Percentiles rank a stretch among this genome's conserved stretches.
These are phyloP conservation scores for Telmatherina bonti DNA, from an alignment of 2,797 vertebrate genomes.

Conservation along the genomic window DNA sequence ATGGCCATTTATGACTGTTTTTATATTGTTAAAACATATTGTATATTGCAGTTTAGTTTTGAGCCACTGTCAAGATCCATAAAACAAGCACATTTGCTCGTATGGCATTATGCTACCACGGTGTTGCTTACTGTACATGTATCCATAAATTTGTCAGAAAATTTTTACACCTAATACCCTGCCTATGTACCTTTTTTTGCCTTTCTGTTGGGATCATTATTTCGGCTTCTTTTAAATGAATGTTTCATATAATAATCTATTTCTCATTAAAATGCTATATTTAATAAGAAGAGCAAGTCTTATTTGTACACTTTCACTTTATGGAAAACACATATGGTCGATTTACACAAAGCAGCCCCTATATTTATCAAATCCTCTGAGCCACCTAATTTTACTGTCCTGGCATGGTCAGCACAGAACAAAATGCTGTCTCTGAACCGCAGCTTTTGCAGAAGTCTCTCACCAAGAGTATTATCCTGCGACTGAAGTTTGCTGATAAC, in stretches of 20 bases:
- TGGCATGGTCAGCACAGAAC: neutral
- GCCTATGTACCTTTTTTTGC: constrained; percentile 86
- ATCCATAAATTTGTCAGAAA: constrained; percentile 80
- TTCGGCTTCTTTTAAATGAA: constrained; percentile 90
- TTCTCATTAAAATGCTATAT: constrained; percentile 92
- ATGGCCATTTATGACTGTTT: constrained; percentile 77
- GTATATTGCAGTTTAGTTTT: constrained; percentile 71
- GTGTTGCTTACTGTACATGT: constrained; percentile 78
- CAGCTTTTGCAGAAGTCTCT: neutral
- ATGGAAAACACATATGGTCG: neutral
- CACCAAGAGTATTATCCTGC: constrained; percentile 1
- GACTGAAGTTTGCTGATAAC: constrained; percentile 1
- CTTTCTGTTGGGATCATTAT: constrained; percentile 85
- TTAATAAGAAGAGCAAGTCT: constrained; percentile 85
- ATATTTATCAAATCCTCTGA: constrained; percentile 3
- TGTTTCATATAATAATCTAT: constrained; percentile 91
- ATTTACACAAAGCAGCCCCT: neutral
- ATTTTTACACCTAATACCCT: constrained; percentile 84
- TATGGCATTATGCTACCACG: constrained; percentile 71
- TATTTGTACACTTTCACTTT: constrained; percentile 75
- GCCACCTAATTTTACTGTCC: neutral
- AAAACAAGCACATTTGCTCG: constrained; percentile 81
- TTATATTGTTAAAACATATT: constrained; percentile 68
- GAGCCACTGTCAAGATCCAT: constrained; percentile 73
- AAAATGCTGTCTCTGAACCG: neutral